These are phyloP conservation scores for Syngnathus scovelli DNA, from an alignment of 2,113 vertebrate genomes.

Conservation along the genomic window DNA sequence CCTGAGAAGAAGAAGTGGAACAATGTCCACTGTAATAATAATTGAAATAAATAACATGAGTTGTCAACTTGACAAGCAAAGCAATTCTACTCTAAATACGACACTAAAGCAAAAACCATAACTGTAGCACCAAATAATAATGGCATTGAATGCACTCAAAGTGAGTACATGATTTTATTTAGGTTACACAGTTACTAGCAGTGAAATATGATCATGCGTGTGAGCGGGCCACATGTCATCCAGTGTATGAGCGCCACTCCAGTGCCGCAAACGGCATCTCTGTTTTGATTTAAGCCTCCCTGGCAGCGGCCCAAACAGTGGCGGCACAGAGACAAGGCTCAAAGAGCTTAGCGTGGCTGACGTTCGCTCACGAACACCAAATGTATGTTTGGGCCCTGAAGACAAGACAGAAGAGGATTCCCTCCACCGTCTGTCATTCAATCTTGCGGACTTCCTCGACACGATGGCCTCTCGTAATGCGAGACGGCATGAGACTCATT, in stretches of 20 bases:
- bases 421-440: not conserved
- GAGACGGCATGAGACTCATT: not conserved
- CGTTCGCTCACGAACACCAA: constrained; percentile 6
- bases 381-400: not conserved
- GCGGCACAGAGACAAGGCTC: not conserved
- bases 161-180: constrained; percentile 37
- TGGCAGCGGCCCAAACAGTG: constrained; percentile 50
- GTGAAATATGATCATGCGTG: constrained; percentile 50
- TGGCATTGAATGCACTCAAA: constrained; percentile 29
- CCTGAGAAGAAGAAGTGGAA: too few relatives aligned
- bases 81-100: too few relatives aligned
- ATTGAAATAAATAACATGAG: constrained; percentile 1
- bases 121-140: too few relatives aligned
- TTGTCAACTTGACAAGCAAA: too few relatives aligned
- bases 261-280: not conserved
- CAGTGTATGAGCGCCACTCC: not conserved
- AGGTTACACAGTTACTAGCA: constrained; percentile 49
- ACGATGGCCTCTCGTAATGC: not conserved
- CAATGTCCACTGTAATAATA: constrained; percentile 12
- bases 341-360: constrained; percentile 52
- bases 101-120: too few relatives aligned
- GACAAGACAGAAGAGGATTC: not conserved
- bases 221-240: constrained; percentile 13
- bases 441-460: constrained; percentile 4
- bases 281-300: constrained; percentile 48